Conservation (phyloP, 1,140 invertebrate species). For the Ectropis grisescens region DNA sequence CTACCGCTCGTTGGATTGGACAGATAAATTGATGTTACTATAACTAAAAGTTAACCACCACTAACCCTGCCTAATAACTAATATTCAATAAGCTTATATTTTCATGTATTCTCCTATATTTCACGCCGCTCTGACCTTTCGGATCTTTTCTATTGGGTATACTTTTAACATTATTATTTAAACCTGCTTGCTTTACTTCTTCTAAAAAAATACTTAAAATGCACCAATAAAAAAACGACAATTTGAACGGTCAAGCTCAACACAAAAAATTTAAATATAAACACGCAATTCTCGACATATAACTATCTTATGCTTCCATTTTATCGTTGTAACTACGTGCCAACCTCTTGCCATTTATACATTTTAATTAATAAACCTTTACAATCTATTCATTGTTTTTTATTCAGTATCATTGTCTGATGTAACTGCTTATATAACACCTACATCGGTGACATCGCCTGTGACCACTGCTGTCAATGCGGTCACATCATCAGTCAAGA, state of each 20-base stretch:
- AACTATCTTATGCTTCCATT: slow-evolving; percentile 45
- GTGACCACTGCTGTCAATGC: slow-evolving; percentile 66
- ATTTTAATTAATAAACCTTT: slow-evolving; percentile 47
- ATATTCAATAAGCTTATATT: slow-evolving; percentile 34
- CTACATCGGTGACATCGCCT: slow-evolving; percentile 69
- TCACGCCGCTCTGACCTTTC: slow-evolving; percentile 66
- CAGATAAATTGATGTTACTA: no score
- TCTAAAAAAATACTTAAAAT: slow-evolving; percentile 29
- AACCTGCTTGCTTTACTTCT: slow-evolving; percentile 35
- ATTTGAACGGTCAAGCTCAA: slow-evolving; percentile 60
- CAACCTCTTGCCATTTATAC: slow-evolving; percentile 42
- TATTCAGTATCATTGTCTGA: slow-evolving; percentile 54
- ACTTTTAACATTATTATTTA: slow-evolving; percentile 28
- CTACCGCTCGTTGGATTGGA: no score
- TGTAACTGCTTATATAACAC: slow-evolving; percentile 69
- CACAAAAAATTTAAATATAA: slow-evolving; percentile 66
- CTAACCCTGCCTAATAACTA: no score
- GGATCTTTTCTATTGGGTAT: slow-evolving; percentile 62
- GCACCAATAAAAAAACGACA: slow-evolving; percentile 56
- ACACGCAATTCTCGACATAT: slow-evolving; percentile 64
- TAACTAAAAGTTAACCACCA: no score
- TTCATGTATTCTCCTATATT: slow-evolving; percentile 59
- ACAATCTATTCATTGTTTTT: slow-evolving; percentile 43
- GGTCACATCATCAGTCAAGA: slow-evolving; percentile 41
- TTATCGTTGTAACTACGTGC: slow-evolving; percentile 33